These are phyloP conservation scores for Eulemur coronatus DNA, from an alignment of 2,797 vertebrate species.

Conservation along the genomic window DNA sequence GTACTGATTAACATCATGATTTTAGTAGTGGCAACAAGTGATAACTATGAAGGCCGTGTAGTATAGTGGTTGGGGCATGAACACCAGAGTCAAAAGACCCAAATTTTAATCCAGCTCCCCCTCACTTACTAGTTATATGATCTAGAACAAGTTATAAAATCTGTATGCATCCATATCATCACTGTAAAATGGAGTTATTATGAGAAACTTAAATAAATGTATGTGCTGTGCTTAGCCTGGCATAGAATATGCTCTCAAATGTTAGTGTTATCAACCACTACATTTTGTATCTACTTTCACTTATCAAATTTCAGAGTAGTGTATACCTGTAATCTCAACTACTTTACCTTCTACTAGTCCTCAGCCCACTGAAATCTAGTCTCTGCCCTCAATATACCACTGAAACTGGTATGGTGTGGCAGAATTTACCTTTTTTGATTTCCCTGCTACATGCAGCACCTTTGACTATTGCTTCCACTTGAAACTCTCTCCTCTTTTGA, in stretches of 20 bases:
- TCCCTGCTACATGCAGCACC: background rate
- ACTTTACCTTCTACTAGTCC: background rate
- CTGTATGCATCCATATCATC: background rate
- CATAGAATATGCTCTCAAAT: background rate
- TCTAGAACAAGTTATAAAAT: background rate
- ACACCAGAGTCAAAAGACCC: background rate
- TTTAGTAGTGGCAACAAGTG: background rate
- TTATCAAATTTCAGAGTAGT: background rate
- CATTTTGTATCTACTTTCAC: background rate
- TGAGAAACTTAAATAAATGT: slow-evolving; percentile 30
- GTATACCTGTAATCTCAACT: background rate
- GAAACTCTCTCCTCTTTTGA: background rate
- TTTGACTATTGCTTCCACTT: background rate
- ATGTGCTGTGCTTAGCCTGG: background rate
- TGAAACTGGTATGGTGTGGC: background rate
- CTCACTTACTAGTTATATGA: background rate
- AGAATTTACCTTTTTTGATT: background rate
- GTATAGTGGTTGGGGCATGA: background rate
- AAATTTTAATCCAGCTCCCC: background rate
- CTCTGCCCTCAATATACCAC: background rate
- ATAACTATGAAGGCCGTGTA: background rate
- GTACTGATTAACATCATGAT: background rate
- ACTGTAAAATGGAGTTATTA: background rate
- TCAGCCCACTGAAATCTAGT: background rate
- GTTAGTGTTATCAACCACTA: background rate